Base-by-base conservation (phyloP, 1,140 invertebrate species). In the Melanaphis sacchari region DNA sequence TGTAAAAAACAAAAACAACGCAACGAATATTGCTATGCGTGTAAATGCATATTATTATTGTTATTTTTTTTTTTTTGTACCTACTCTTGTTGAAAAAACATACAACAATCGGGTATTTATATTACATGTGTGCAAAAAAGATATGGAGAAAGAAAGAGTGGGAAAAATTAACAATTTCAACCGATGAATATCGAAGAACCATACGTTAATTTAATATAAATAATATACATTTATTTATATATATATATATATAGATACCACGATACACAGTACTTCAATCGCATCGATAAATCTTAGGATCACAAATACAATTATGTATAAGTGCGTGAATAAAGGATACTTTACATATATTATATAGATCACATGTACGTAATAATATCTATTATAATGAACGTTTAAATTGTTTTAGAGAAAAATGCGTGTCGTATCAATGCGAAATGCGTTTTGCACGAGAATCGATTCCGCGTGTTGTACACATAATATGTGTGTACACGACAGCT, bases 201-300 rank as follows among this genome's bases (percentile, higher is more conserved):
- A 40, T 31, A 43, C 84, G 15, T 85, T 85, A 43, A 85, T 85
- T 85, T 40, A 43, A 85, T 43, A 85, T 85, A n/a, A n/a, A 85
- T 31, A 40, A 76, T 76, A 76, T 26, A 66, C 31, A 59, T 3
- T 9, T 43, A 43, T 9, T 9, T 43, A 43, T 38, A 36, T 82
- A 40, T 76, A 76, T 49, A 49, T 49, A 46, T 46, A 9, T 52
- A 52, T 76, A 15, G 31, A 15, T n/a, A 76, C 11, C 59, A 9
- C 59, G 59, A 76, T 76, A 76, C 21, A 15, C 59, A 21, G 31
- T 49, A 49, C 31, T 4, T 40, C 22, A 2, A 1, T 18, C 22
- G 22, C 36, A 84, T 26, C 82, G 82, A 84, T 84, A 84, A 84
- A 84, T 84, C 82, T 84, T 9, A 0, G 22, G 22, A 84, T 40